A percentile compares a stretch with the other conserved stretches of the same genome.
phyloP scores from a whole-genome alignment of 2,797 vertebrate species.

The Alcedo quadribrachys region DNA sequence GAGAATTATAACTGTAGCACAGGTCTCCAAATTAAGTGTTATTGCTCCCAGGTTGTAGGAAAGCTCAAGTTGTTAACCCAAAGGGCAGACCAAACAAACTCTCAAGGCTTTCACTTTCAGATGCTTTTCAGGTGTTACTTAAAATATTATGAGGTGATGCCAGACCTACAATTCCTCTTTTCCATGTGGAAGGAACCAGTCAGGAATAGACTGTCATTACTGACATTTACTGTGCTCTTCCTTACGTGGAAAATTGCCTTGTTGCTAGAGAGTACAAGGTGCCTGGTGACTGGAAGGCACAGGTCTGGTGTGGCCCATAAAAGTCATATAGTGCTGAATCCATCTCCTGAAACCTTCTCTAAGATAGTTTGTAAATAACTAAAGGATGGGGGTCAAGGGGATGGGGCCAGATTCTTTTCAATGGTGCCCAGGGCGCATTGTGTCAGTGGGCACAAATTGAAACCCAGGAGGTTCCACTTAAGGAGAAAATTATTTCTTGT shows the following conservation, averaged over 20 bases:
- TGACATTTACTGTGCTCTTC: background rate
- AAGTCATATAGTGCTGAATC: background rate
- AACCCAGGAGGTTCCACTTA: no score
- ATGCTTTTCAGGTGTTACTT: background rate
- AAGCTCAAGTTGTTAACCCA: background rate
- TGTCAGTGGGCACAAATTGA: no score
- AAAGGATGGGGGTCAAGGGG: background rate
- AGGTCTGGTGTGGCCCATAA: background rate
- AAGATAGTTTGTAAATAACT: background rate
- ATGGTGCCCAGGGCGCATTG: no score
- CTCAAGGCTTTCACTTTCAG: background rate
- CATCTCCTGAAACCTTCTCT: background rate
- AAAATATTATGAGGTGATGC: background rate
- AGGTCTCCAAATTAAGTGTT: background rate
- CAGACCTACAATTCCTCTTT: background rate
- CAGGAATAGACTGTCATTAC: background rate
- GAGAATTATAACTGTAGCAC: background rate
- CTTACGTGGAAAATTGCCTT: background rate
- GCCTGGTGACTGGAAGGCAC: accelerated
- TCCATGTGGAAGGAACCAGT: background rate
- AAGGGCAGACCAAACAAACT: background rate
- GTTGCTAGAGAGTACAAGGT: background rate
- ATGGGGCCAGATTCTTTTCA: no score
- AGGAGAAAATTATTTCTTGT: no score
- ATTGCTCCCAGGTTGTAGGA: background rate